Evolutionary conservation across 35 echinoderm and acorn worm genomes (phyloP).

Genomic region (Apostichopus parvimensis): DNA sequence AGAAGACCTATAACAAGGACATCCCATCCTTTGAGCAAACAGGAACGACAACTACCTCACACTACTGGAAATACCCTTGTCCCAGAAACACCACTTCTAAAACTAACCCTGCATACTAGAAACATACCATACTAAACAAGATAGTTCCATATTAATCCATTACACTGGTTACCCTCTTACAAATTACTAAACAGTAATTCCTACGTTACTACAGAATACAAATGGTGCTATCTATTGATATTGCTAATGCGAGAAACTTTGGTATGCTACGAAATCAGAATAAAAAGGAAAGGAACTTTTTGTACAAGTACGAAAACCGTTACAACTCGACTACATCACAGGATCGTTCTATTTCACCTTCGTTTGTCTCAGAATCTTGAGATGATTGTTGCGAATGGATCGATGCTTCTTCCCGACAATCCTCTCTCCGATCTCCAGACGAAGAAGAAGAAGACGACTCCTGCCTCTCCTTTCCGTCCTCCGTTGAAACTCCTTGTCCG

Average conservation of each 20-base stretch:
- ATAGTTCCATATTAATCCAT: no score
- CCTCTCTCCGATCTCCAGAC: background rate
- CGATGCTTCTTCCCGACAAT: background rate
- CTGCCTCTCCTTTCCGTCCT: background rate
- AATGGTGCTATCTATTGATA: background rate
- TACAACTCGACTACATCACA: constrained; percentile 4
- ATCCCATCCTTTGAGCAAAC: no score
- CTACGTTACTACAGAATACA: background rate
- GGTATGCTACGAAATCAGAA: background rate
- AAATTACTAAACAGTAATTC: no score
- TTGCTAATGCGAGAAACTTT: background rate
- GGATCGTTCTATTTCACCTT: background rate
- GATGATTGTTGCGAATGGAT: background rate
- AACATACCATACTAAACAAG: no score
- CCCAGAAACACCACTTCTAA: no score
- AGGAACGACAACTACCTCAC: no score
- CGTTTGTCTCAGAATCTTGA: background rate
- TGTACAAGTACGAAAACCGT: background rate
- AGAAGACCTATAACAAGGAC: no score
- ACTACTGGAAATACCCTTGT: no score
- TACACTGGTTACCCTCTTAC: no score
- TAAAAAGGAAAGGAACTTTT: background rate
- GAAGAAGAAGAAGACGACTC: background rate
- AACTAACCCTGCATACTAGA: no score
- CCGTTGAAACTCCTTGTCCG: background rate